Conservation (phyloP, 2,888 invertebrate genomes). For the Celastrina argiolus region DNA sequence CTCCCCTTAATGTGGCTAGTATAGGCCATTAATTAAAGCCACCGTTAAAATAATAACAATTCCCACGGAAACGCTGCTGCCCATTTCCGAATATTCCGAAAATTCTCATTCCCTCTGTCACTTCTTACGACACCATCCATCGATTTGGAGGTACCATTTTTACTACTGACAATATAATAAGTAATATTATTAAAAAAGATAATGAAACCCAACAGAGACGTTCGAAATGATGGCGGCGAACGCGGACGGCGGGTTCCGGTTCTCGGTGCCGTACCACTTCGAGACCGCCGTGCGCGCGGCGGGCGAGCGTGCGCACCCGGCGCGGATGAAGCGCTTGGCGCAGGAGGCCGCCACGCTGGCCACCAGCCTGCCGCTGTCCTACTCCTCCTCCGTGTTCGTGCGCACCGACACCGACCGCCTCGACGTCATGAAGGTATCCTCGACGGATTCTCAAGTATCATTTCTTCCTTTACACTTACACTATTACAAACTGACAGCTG, state of each 20-base stretch:
- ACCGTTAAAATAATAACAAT: too few species aligned
- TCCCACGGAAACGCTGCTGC: too few species aligned
- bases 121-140: too few species aligned
- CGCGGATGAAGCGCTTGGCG: constrained; percentile 92
- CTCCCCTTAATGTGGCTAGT: too few species aligned
- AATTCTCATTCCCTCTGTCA: too few species aligned
- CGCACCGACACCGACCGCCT: constrained; percentile 95
- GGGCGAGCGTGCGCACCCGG: constrained; percentile 90
- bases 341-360: constrained; percentile 97
- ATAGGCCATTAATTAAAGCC: too few species aligned
- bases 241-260: constrained; percentile 84
- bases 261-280: constrained; percentile 93
- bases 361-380: constrained; percentile 93
- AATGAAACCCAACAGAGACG: constrained; percentile 80
- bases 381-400: constrained; percentile 96
- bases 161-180: too few species aligned
- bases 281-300: constrained; percentile 91
- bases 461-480: not conserved
- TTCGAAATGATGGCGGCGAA: constrained; percentile 94
- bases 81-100: too few species aligned
- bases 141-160: too few species aligned
- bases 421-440: constrained; percentile 95
- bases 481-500: not conserved
- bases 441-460: constrained; percentile 80
- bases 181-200: too few species aligned